phyloP scores from a whole-genome alignment of 2,113 vertebrate species.

The Oxygymnocypris stewartii region DNA sequence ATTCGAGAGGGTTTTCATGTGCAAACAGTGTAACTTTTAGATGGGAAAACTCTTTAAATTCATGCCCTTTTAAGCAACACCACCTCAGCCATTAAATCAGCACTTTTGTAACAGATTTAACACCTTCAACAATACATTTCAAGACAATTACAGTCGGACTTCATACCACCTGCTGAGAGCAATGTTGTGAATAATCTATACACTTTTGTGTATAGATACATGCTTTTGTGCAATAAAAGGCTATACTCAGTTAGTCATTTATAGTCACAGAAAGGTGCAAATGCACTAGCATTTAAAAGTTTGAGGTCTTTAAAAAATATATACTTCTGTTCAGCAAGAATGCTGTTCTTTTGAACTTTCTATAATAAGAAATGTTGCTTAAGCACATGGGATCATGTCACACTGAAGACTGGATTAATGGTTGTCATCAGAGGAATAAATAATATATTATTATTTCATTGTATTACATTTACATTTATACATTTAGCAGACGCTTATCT shows the following conservation, averaged over 20 bases:
- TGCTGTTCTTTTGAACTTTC: neutral
- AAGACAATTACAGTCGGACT: conserved; percentile 13
- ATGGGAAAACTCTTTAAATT: neutral
- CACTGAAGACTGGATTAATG: neutral
- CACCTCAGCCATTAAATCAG: neutral
- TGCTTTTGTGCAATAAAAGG: neutral
- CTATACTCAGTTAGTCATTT: neutral
- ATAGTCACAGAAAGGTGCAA: neutral
- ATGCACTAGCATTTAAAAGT: neutral
- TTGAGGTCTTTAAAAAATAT: neutral
- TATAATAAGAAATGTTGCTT: neutral
- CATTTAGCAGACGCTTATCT: no score
- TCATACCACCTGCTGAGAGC: neutral
- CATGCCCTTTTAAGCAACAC: neutral
- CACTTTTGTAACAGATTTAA: neutral
- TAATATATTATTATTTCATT: no score
- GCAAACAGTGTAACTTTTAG: neutral
- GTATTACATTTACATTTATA: no score
- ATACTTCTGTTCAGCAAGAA: no score
- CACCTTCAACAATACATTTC: neutral
- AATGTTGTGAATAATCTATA: neutral
- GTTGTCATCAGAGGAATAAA: no score
- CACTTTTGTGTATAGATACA: neutral
- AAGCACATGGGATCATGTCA: neutral
- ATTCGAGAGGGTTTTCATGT: neutral